phyloP scores from a whole-genome alignment of 2,113 vertebrate genomes.

The Microcebus lehilahytsara region DNA sequence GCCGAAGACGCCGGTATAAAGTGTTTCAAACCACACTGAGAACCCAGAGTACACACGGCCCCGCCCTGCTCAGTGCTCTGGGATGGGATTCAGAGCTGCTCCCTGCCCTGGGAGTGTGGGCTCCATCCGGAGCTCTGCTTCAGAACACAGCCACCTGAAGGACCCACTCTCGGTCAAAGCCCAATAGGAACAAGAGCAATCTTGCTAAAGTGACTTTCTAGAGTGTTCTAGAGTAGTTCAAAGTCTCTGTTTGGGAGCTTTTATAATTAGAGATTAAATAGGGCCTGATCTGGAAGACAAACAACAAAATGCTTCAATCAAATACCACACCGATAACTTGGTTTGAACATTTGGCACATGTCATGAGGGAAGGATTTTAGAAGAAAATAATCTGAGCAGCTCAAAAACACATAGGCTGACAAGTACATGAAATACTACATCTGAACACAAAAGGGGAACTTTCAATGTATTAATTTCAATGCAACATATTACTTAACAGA shows the following conservation, averaged over 20 bases:
- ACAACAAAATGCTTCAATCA: neutral
- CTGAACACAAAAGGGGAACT: neutral
- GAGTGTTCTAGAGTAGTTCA: neutral
- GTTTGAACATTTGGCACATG: neutral
- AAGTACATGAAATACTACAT: neutral
- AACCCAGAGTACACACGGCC: neutral
- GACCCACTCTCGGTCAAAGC: neutral
- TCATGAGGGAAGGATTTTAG: neutral
- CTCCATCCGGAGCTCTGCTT: neutral
- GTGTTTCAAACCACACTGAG: neutral
- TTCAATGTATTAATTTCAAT: neutral
- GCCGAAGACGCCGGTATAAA: neutral
- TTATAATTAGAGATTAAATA: neutral
- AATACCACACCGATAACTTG: neutral
- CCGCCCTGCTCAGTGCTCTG: neutral
- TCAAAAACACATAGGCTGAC: neutral
- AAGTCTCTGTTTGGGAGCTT: neutral
- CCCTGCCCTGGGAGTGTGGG: fast-evolving
- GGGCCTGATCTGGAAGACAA: neutral
- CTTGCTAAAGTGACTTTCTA: neutral
- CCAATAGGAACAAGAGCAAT: neutral
- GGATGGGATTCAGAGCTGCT: neutral
- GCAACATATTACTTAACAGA: neutral
- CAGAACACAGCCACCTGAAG: neutral
- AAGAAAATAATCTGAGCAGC: neutral